These are phyloP conservation scores for Gasterosteus nipponicus DNA, from an alignment of 2,113 vertebrate species.

Conservation along the genomic window DNA sequence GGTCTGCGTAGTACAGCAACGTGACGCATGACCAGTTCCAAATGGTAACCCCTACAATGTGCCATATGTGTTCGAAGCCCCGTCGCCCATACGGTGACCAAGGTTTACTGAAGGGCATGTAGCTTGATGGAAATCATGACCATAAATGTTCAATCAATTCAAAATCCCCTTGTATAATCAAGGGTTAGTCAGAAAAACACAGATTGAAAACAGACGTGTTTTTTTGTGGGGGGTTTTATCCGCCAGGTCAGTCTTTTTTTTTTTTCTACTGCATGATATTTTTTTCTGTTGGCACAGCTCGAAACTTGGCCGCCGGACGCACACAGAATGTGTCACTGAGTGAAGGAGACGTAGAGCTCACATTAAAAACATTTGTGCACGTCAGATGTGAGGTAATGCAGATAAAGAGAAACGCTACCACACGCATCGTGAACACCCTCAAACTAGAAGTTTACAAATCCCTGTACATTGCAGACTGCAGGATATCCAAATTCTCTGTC, in stretches of 20 bases:
- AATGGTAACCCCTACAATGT: slow-evolving; percentile 47
- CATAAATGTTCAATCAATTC: not conserved
- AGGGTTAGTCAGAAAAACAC: too few species aligned
- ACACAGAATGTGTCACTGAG: not conserved
- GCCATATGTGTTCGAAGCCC: slow-evolving; percentile 40
- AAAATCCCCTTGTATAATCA: too few species aligned
- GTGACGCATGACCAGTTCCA: slow-evolving; percentile 42
- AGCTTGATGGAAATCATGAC: not conserved
- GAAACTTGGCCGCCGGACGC: not conserved
- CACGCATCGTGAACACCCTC: not conserved
- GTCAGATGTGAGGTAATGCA: not conserved
- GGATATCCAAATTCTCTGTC: slow-evolving; percentile 8
- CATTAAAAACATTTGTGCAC: not conserved
- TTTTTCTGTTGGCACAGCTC: not conserved
- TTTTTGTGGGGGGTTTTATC: not conserved
- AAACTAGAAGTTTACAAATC: slow-evolving; percentile 13
- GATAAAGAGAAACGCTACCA: not conserved
- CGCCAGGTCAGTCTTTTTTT: not conserved
- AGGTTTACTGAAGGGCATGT: slow-evolving; percentile 27
- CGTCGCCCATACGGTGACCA: slow-evolving; percentile 16
- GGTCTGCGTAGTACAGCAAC: slow-evolving; percentile 48
- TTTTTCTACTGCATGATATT: not conserved
- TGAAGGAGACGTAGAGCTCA: not conserved
- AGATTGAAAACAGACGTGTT: not conserved
- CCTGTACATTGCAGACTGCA: not conserved